These are phyloP conservation scores for Antheraea pernyi DNA, from an alignment of 1,140 invertebrate genomes.

Conservation along the genomic window DNA sequence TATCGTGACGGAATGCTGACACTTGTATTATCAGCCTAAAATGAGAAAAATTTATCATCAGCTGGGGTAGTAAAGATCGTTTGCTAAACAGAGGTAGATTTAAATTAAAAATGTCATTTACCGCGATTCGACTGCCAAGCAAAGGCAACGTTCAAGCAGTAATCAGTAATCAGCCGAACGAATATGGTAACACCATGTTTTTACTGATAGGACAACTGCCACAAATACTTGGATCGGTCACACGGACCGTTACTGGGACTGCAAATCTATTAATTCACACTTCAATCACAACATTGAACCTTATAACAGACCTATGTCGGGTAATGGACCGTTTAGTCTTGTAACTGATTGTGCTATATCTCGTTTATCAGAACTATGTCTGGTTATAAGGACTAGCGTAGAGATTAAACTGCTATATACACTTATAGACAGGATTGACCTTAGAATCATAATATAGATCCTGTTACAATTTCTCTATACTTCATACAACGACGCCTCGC, in stretches of 20 bases:
- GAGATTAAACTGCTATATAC: too few relatives aligned
- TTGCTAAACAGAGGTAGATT: not conserved
- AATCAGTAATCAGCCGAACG: constrained; percentile 24
- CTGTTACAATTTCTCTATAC: too few relatives aligned
- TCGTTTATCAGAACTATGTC: not conserved
- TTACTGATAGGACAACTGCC: constrained; percentile 21
- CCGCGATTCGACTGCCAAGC: not conserved
- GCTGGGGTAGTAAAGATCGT: too few relatives aligned
- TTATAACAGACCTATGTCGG: not conserved
- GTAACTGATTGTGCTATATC: not conserved
- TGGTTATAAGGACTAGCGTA: too few relatives aligned
- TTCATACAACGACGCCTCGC: too few relatives aligned
- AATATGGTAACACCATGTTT: constrained; percentile 28
- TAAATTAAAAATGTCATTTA: not conserved
- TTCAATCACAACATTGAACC: constrained; percentile 11
- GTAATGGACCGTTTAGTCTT: not conserved
- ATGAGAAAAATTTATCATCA: too few relatives aligned
- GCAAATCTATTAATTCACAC: constrained; percentile 14
- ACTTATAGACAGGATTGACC: too few relatives aligned
- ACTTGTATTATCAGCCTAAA: too few relatives aligned
- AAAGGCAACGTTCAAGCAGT: not conserved
- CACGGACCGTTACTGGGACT: not conserved
- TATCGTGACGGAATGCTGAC: too few relatives aligned
- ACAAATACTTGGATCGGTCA: constrained; percentile 24
- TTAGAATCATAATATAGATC: too few relatives aligned